These are phyloP conservation scores for Leptoteleia sp. DNA, from an alignment of 1,140 invertebrate genomes.

Conservation along the genomic window DNA sequence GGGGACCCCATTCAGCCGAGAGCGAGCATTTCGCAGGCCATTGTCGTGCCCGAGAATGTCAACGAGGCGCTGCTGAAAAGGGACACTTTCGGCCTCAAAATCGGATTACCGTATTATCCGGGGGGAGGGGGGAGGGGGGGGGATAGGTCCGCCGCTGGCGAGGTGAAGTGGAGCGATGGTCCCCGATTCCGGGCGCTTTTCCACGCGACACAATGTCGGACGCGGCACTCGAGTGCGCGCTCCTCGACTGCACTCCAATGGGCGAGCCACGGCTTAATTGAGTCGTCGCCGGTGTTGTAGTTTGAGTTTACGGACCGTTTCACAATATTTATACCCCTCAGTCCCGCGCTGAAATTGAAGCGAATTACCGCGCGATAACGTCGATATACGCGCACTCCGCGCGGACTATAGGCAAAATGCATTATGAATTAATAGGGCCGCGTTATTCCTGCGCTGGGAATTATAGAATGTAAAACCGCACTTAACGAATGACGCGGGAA, in stretches of 20 bases:
- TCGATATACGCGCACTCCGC: conserved; percentile 7
- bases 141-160: conserved; percentile 52
- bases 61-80: conserved; percentile 50
- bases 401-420: conserved; percentile 14
- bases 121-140: too few relatives aligned
- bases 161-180: conserved; percentile 72
- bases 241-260: not conserved
- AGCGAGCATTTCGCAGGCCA: conserved; percentile 72
- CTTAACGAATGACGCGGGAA: conserved; percentile 7
- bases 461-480: conserved; percentile 26
- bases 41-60: conserved; percentile 74
- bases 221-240: conserved; percentile 14
- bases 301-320: conserved; percentile 5
- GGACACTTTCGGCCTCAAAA: conserved; percentile 72
- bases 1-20: conserved; percentile 53
- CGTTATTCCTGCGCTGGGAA: conserved; percentile 14
- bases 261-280: conserved; percentile 14
- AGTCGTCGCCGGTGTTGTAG: conserved; percentile 6
- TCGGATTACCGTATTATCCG: conserved; percentile 77
- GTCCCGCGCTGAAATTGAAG: conserved; percentile 8
- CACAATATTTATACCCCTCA: conserved; percentile 24
- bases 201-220: conserved; percentile 42
- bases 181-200: conserved; percentile 51
- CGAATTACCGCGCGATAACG: conserved; percentile 23
- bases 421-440: conserved; percentile 30